Conservation (phyloP, 2,888 invertebrate genomes). For the Leptinotarsa juncta region DNA sequence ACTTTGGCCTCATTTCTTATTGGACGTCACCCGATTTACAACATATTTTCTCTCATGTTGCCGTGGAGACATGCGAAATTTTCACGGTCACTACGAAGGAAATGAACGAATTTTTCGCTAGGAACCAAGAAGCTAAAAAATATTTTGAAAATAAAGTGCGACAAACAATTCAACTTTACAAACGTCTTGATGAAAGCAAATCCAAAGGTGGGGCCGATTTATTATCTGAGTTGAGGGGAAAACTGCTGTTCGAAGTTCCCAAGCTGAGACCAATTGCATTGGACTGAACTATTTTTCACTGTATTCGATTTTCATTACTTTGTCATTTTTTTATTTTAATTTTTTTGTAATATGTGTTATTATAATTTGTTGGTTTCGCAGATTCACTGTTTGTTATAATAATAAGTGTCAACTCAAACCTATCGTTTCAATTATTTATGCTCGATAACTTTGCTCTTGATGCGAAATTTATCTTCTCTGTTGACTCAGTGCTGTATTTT, state of each 20-base stretch:
- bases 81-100: background rate
- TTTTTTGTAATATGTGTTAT: background rate
- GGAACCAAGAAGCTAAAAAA: background rate
- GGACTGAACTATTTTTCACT: background rate
- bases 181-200: background rate
- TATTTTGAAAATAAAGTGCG: background rate
- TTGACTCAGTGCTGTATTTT: too few species aligned
- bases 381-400: too few species aligned
- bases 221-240: background rate
- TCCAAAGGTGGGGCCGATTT: background rate
- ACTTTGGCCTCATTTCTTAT: background rate
- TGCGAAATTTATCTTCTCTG: too few species aligned
- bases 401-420: too few species aligned
- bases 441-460: too few species aligned
- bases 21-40: background rate
- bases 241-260: background rate
- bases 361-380: too few species aligned
- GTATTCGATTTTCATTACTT: background rate
- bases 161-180: background rate
- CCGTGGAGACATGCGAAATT: background rate
- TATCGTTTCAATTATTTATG: too few species aligned
- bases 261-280: background rate
- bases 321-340: background rate
- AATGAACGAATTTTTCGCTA: background rate
- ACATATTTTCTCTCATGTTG: conserved; percentile 2